A percentile compares a stretch with the other conserved stretches of the same genome.
These are phyloP conservation scores for Dufourea novaeangliae DNA, from an alignment of 1,140 invertebrate species.

Conservation along the genomic window DNA sequence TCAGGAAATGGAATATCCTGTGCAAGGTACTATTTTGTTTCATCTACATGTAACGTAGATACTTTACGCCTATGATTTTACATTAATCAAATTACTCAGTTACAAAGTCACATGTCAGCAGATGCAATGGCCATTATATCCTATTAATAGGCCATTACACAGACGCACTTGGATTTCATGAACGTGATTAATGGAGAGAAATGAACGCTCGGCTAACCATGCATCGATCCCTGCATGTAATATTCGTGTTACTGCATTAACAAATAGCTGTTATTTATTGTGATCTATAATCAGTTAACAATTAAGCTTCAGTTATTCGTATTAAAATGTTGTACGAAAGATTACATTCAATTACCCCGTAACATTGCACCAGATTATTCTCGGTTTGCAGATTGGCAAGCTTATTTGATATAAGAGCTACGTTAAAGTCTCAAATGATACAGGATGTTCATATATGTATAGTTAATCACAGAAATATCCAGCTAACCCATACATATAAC, in stretches of 20 bases:
- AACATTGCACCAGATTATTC: too few relatives aligned
- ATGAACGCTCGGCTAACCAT: slow-evolving; percentile 39
- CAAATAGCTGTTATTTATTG: slow-evolving; percentile 28
- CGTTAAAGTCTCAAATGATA: too few relatives aligned
- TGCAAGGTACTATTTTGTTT: neutral
- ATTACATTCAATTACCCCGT: neutral
- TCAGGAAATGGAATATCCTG: too few relatives aligned
- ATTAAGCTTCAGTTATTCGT: neutral
- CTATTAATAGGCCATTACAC: slow-evolving; percentile 45
- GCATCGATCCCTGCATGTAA: slow-evolving; percentile 34
- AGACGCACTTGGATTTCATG: slow-evolving; percentile 39
- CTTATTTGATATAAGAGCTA: too few relatives aligned
- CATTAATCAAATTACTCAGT: slow-evolving; percentile 29
- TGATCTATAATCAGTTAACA: slow-evolving; percentile 4
- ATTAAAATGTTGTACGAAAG: neutral
- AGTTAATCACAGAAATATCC: too few relatives aligned
- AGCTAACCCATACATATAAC: too few relatives aligned
- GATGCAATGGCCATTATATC: slow-evolving; percentile 32
- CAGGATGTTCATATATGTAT: too few relatives aligned
- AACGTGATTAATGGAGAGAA: slow-evolving; percentile 49
- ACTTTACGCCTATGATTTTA: neutral
- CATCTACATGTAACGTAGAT: neutral
- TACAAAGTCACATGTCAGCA: slow-evolving; percentile 30
- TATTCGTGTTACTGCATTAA: slow-evolving; percentile 29
- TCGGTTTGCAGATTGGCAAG: too few relatives aligned